Conservation (phyloP, 2,888 invertebrate species). For the Papilio elwesi region DNA sequence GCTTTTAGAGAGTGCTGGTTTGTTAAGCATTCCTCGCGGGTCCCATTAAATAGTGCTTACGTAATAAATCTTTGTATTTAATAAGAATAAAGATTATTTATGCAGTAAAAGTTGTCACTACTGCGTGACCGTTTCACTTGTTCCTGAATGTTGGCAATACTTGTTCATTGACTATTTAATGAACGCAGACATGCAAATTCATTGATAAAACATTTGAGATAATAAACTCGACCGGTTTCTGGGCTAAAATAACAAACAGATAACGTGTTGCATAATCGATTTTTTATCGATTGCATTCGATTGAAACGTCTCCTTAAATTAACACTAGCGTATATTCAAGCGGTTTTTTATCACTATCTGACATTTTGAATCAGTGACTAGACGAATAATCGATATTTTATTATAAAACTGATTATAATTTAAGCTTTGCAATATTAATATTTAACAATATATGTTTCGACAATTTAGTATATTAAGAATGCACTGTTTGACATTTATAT, state of each 20-base stretch:
- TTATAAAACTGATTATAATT: neutral
- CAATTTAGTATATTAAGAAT: neutral
- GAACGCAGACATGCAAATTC: constrained; percentile 42
- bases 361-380: constrained; percentile 3
- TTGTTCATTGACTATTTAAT: constrained; percentile 33
- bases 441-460: neutral
- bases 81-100: neutral
- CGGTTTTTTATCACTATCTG: constrained; percentile 10
- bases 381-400: neutral
- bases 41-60: no score
- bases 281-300: constrained; percentile 29
- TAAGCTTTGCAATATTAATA: neutral
- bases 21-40: no score
- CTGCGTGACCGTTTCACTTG: neutral
- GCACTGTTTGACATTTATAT: no score
- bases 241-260: constrained; percentile 34
- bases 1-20: no score
- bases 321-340: constrained; percentile 3
- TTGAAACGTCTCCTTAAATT: constrained; percentile 26
- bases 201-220: constrained; percentile 42
- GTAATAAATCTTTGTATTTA: no score
- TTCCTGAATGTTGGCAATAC: constrained; percentile 11
- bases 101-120: neutral
- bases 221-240: constrained; percentile 33
- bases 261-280: constrained; percentile 31